Percentiles rank a stretch among this genome's conserved stretches.
phyloP scores from a whole-genome alignment of 2,113 vertebrate species.

The Isurus oxyrinchus region DNA sequence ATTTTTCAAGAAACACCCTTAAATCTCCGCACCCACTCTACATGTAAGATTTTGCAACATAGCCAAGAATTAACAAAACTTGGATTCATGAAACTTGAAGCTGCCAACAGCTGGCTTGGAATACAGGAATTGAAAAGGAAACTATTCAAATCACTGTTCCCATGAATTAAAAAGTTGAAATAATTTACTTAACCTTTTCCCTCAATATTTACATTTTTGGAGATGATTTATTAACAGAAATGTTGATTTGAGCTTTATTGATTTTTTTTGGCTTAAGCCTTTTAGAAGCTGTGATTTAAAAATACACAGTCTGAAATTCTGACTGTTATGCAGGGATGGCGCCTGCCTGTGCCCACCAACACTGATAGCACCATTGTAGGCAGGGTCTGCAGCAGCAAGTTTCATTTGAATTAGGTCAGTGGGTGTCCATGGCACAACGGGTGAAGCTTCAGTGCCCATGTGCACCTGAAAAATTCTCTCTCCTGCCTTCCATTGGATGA shows the following conservation, averaged over 20 bases:
- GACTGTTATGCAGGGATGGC: background rate
- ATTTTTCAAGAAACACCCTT: background rate
- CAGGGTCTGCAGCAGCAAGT: background rate
- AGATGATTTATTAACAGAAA: slow-evolving; percentile 23
- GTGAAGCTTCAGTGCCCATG: background rate
- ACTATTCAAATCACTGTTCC: slow-evolving; percentile 25
- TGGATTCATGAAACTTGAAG: slow-evolving; percentile 28
- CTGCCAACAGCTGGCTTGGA: background rate
- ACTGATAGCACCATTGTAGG: background rate
- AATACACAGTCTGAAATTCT: background rate
- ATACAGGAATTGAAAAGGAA: slow-evolving; percentile 26
- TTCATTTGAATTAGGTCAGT: background rate
- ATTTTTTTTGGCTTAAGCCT: background rate
- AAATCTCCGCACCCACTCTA: background rate
- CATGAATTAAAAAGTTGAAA: slow-evolving; percentile 21
- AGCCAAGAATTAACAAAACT: slow-evolving; percentile 17
- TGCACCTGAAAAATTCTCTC: background rate
- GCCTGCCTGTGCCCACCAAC: background rate
- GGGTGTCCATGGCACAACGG: background rate
- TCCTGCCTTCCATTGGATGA: background rate
- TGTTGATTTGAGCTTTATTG: background rate
- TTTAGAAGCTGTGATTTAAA: background rate
- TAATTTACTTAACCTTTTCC: slow-evolving; percentile 21
- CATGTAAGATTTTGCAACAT: background rate
- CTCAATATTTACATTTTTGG: slow-evolving; percentile 18